Base-by-base conservation (phyloP, 2,888 invertebrate species). In the Helicoverpa assulta region DNA sequence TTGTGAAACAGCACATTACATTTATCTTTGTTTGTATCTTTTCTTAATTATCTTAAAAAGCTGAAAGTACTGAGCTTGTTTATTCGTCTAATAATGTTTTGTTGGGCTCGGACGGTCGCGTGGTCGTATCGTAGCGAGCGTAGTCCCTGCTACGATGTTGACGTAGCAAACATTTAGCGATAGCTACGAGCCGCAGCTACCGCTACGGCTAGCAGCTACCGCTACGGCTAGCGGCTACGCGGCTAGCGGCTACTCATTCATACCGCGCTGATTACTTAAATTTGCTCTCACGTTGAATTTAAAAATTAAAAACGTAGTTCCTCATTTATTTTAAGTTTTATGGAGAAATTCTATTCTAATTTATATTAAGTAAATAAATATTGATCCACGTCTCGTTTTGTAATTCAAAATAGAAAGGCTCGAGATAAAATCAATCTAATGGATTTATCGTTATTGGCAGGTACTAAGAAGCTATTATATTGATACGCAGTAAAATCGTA, bases 401-500 rank as follows among this genome's bases (percentile, higher is more conserved):
- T 47, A n/a, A n/a, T 47, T 47, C n/a, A 47, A 47, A 47, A 47
- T 47, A 47, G n/a, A 47, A 47, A 47, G 6, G n/a, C 16, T 47
- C 16, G 61, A 40, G 52, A 47, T 54, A 62, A 73, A 76, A 76
- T 73, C 62, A 73, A 71, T 73, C 63, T 18, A 80, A 76, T 78
- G 86, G 88, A 89, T 89, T 88, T 89, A 90, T 89, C 85, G 85
- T 86, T 89, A 89, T 86, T 84, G 66, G 50, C 85, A 76, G 70
- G 74, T 81, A 84, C 78, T 73, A 70, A 81, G 86, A 79, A 85
- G 88, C 88, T 87, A 91, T 92, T 92, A 91, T 90, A 92, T 91
- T 91, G 91, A 91, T 91, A 91, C 90, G 86, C 89, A 90, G 90
- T 91, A 92, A 68, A 92, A 91, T 86, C 88, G 85, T 82, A 83